Percentiles rank a stretch among this genome's conserved stretches.
Evolutionary conservation across 2,888 invertebrate genomes (phyloP).

Genomic region (Rhabditoides inermis): DNA sequence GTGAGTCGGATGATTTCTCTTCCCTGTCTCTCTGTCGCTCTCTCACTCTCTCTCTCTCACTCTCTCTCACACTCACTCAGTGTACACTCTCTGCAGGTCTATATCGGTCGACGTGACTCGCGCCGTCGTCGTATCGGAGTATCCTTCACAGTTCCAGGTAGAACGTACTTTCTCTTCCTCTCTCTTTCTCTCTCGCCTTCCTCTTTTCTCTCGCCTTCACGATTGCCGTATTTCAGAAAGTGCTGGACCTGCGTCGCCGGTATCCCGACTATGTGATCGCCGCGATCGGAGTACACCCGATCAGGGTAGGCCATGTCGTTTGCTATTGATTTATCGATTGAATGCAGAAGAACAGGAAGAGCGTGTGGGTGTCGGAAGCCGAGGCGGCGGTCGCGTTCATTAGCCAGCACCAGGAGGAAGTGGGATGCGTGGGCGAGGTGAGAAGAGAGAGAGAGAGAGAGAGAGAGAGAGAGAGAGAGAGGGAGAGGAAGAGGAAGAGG

Average conservation of each 20-base stretch:
- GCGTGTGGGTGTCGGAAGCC: background rate
- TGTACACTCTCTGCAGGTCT: too few species aligned
- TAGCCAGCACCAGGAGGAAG: background rate
- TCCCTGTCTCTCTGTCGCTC: background rate
- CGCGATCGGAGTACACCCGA: slow-evolving; percentile 52
- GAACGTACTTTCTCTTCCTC: too few species aligned
- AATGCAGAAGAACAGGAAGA: background rate
- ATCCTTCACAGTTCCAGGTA: slow-evolving; percentile 35
- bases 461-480: background rate
- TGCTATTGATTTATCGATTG: background rate
- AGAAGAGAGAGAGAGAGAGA: background rate
- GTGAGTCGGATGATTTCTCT: background rate
- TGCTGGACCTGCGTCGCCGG: slow-evolving; percentile 29
- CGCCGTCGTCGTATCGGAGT: slow-evolving; percentile 45
- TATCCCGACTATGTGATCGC: slow-evolving; percentile 38
- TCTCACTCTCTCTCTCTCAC: too few species aligned
- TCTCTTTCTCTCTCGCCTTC: too few species aligned
- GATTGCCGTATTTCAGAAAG: too few species aligned
- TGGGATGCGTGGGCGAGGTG: background rate
- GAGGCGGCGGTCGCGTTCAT: background rate
- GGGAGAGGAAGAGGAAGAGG: background rate
- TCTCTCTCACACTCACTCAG: too few species aligned
- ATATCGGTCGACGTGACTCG: slow-evolving; percentile 27
- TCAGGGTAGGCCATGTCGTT: too few species aligned
- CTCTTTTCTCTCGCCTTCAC: too few species aligned